phyloP scores from a whole-genome alignment of 2,797 vertebrate species.

The Ispidina lecontei region DNA sequence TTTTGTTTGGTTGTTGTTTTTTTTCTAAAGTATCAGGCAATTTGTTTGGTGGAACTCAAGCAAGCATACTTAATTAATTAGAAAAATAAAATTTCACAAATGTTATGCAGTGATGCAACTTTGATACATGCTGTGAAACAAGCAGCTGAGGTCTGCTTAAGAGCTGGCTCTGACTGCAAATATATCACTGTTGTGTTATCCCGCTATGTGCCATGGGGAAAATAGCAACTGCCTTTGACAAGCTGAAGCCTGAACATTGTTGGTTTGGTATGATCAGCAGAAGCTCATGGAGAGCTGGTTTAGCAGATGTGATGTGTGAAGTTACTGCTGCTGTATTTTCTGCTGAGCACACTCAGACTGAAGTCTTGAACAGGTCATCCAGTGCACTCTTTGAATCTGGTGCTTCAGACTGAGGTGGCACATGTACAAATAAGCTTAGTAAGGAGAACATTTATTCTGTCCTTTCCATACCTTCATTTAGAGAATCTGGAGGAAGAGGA shows the following conservation, averaged over 20 bases:
- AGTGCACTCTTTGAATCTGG: neutral
- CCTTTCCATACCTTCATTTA: neutral
- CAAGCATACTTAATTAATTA: neutral
- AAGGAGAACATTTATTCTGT: neutral
- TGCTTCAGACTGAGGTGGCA: neutral
- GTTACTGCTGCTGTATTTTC: neutral
- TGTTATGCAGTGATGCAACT: neutral
- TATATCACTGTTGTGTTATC: neutral
- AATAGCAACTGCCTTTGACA: neutral
- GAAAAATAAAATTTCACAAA: neutral
- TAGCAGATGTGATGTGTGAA: neutral
- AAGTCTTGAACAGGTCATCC: neutral
- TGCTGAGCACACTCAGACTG: neutral
- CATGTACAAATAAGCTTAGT: neutral
- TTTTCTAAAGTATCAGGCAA: neutral
- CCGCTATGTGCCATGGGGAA: neutral
- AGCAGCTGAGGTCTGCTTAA: neutral
- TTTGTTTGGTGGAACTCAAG: slow-evolving; percentile 2
- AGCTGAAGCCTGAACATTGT: neutral
- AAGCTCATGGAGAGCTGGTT: neutral
- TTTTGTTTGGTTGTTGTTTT: no score
- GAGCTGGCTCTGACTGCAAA: neutral
- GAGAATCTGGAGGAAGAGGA: neutral
- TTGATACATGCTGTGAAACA: slow-evolving; percentile 6
- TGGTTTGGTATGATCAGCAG: neutral